Evolutionary conservation across 2,797 vertebrate genomes (phyloP).

Genomic region (Crax fasciolata): DNA sequence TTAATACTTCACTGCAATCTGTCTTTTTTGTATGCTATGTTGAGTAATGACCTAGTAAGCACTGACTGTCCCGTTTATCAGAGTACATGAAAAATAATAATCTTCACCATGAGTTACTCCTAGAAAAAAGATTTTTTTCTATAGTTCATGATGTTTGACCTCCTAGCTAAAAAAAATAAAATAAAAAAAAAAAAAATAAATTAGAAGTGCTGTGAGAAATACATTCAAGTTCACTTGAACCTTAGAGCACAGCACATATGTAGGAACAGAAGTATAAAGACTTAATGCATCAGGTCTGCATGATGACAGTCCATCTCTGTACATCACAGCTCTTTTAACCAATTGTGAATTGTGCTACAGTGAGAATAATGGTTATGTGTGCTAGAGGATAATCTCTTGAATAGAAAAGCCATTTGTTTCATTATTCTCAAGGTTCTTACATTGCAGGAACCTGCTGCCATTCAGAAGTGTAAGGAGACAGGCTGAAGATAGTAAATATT

Average conservation of each 20-base stretch:
- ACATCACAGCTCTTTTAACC: slow-evolving; percentile 22
- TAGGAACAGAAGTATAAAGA: slow-evolving; percentile 25
- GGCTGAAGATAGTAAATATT: slow-evolving; percentile 17
- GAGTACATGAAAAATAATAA: neutral
- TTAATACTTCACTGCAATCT: neutral
- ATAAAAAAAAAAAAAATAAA: neutral
- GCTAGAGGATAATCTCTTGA: slow-evolving; percentile 55
- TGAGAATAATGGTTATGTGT: slow-evolving; percentile 22
- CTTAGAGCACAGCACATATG: neutral
- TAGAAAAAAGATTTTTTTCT: neutral
- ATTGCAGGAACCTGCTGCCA: neutral
- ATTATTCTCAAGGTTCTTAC: slow-evolving; percentile 25
- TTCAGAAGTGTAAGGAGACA: slow-evolving; percentile 9
- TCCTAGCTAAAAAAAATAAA: neutral
- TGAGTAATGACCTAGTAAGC: neutral
- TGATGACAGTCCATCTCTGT: neutral
- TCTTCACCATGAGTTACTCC: neutral
- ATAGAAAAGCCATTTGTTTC: slow-evolving; percentile 51
- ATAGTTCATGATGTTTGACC: neutral
- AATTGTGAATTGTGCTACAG: slow-evolving; percentile 39
- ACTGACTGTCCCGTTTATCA: neutral
- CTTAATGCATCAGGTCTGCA: neutral
- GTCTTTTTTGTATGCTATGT: neutral
- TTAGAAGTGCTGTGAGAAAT: neutral
- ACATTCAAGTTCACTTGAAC: neutral